Percentiles rank a stretch among this genome's conserved stretches.
phyloP scores from a whole-genome alignment of 2,797 vertebrate species.

The Acomys russatus region DNA sequence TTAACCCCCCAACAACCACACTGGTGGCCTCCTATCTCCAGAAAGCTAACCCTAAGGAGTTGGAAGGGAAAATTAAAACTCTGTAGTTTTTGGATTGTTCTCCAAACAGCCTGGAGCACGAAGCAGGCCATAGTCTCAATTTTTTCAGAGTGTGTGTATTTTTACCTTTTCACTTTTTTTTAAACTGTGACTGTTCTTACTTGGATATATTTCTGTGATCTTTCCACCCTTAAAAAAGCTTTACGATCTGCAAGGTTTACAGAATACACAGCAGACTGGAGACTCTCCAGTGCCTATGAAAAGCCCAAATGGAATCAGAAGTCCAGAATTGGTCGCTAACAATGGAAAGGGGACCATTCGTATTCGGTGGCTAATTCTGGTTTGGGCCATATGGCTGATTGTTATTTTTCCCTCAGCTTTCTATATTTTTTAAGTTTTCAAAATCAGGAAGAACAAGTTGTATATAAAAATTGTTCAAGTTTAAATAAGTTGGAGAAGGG shows the following conservation, averaged over 20 bases:
- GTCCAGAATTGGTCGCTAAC: conserved; percentile 32
- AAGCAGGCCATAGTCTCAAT: neutral
- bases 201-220: neutral
- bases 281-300: conserved; percentile 13
- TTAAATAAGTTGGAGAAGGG: conserved; percentile 50
- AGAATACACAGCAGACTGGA: conserved; percentile 19
- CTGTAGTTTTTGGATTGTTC: neutral
- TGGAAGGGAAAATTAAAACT: conserved; percentile 9
- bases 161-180: conserved; percentile 64
- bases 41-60: conserved; percentile 67
- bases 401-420: conserved; percentile 10
- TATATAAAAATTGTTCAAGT: conserved; percentile 50
- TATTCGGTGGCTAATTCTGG: conserved; percentile 39
- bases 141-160: neutral
- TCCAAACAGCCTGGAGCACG: conserved; percentile 36
- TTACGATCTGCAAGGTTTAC: neutral
- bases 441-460: conserved; percentile 66
- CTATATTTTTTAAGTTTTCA: conserved; percentile 63
- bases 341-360: neutral
- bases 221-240: conserved; percentile 45
- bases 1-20: conserved; percentile 89
- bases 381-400: conserved; percentile 19
- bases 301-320: conserved; percentile 54
- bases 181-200: conserved; percentile 4
- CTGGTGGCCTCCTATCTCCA: conserved; percentile 80